Percentiles rank a stretch among this genome's conserved stretches.
These are phyloP conservation scores for Hippasteria phrygiana DNA, from an alignment of 53 echinoderm and acorn worm genomes.

Conservation along the genomic window DNA sequence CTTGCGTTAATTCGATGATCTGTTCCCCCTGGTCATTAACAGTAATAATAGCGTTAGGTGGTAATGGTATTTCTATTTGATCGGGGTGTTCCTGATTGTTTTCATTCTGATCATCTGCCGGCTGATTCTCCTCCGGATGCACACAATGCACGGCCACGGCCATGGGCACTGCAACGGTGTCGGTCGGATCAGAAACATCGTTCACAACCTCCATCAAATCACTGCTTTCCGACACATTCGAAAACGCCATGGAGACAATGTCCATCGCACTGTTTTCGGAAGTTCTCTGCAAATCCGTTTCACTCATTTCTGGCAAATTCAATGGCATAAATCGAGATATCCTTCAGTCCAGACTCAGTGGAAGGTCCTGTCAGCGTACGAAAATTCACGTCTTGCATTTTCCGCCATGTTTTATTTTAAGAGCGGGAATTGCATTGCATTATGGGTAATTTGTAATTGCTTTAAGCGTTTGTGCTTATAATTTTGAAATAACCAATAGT, in stretches of 20 bases:
- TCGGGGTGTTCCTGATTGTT: not conserved
- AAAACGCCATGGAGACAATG: conserved; percentile 78
- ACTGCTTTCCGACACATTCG: conserved; percentile 70
- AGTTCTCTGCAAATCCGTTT: not conserved
- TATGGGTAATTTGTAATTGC: conserved; percentile 12
- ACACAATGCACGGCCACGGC: not conserved
- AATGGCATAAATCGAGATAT: not conserved
- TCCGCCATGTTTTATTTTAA: conserved; percentile 62
- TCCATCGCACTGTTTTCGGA: conserved; percentile 46
- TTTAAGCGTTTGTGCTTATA: not conserved
- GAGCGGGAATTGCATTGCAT: conserved; percentile 51
- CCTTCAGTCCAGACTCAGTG: not conserved
- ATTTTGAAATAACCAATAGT: not conserved
- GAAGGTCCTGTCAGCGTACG: not conserved
- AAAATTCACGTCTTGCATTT: conserved; percentile 3
- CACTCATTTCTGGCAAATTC: not conserved
- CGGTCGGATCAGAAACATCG: conserved; percentile 1
- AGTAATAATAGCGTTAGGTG: conserved; percentile 49
- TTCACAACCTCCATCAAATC: conserved; percentile 58
- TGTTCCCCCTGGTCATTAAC: conserved; percentile 54
- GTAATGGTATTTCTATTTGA: conserved; percentile 39
- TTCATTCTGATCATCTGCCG: conserved; percentile 1
- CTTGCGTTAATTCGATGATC: conserved; percentile 25
- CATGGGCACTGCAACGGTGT: not conserved
- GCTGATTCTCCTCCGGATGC: not conserved